Percentiles rank a stretch among this genome's conserved stretches.
phyloP scores from a whole-genome alignment of 2,113 vertebrate genomes.

The Lutjanus erythropterus region DNA sequence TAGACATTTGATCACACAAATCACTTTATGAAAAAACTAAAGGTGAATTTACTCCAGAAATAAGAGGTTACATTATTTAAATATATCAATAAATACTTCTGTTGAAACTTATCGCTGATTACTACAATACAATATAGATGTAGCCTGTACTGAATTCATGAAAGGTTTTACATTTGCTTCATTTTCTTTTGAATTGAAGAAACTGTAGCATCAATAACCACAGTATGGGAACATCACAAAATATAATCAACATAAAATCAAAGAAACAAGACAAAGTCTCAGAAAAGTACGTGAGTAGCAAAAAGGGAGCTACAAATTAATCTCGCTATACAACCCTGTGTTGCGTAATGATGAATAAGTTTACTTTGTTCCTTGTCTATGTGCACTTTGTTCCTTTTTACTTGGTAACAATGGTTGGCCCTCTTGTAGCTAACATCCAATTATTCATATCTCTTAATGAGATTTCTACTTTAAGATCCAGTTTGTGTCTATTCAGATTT shows the following conservation, averaged over 20 bases:
- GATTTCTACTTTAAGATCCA: slow-evolving; percentile 8
- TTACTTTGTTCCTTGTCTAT: background rate
- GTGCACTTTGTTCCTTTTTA: background rate
- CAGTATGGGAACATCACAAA: background rate
- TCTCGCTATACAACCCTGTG: no score
- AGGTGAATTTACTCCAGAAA: background rate
- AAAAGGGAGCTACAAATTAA: no score
- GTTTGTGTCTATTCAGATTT: background rate
- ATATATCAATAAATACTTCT: background rate
- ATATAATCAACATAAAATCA: background rate
- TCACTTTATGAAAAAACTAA: background rate
- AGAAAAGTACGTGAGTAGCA: no score
- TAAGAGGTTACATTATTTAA: background rate
- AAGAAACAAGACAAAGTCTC: background rate
- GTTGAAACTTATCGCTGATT: background rate
- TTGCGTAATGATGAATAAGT: no score
- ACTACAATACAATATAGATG: background rate
- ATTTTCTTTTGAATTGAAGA: no score
- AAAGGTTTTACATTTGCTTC: background rate
- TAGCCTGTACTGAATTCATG: background rate
- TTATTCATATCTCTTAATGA: slow-evolving; percentile 4
- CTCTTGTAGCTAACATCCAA: background rate
- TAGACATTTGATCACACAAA: background rate
- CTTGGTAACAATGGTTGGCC: background rate
- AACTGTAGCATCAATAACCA: slow-evolving; percentile 1